Percentiles rank a stretch among this genome's conserved stretches.
Conservation (phyloP, 1,140 invertebrate species). For the Zaprionus africanus region DNA sequence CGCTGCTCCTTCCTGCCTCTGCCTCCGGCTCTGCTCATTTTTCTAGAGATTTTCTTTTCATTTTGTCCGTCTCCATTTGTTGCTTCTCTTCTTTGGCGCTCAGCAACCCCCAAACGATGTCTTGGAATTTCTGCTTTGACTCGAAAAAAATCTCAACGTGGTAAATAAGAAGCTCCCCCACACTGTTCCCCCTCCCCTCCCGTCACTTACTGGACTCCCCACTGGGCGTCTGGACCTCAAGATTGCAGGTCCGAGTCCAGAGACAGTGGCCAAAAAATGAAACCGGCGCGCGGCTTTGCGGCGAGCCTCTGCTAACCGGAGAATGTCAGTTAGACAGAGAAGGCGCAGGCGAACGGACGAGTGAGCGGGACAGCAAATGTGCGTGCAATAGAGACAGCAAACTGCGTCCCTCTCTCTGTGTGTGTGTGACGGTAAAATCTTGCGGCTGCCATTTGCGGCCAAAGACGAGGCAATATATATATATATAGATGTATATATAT, state of each 20-base stretch:
- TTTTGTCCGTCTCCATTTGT: conserved; percentile 15
- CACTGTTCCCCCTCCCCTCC: background rate
- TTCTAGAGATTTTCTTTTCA: conserved; percentile 21
- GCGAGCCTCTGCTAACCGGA: conserved; percentile 69
- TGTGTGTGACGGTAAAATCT: conserved; percentile 57
- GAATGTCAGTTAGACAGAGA: conserved; percentile 44
- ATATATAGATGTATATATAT: conserved; percentile 35
- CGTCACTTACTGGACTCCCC: conserved; percentile 5
- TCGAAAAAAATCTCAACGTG: conserved; percentile 66
- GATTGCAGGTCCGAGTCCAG: conserved; percentile 35
- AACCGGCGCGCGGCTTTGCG: conserved; percentile 69
- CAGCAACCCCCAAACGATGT: conserved; percentile 62
- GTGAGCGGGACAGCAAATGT: conserved; percentile 11
- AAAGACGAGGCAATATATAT: conserved; percentile 69
- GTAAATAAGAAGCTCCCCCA: conserved; percentile 35
- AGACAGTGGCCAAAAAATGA: conserved; percentile 48
- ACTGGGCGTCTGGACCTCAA: conserved; percentile 31
- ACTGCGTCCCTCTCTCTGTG: background rate
- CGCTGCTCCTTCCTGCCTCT: background rate
- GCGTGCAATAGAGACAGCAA: conserved; percentile 12
- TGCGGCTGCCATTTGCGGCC: conserved; percentile 83
- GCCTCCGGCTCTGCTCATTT: conserved; percentile 14
- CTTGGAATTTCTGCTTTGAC: conserved; percentile 53
- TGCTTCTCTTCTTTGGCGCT: conserved; percentile 20
- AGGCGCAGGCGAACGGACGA: conserved; percentile 7